Conservation (phyloP, 1,140 invertebrate genomes). For the Colletes gigas region DNA sequence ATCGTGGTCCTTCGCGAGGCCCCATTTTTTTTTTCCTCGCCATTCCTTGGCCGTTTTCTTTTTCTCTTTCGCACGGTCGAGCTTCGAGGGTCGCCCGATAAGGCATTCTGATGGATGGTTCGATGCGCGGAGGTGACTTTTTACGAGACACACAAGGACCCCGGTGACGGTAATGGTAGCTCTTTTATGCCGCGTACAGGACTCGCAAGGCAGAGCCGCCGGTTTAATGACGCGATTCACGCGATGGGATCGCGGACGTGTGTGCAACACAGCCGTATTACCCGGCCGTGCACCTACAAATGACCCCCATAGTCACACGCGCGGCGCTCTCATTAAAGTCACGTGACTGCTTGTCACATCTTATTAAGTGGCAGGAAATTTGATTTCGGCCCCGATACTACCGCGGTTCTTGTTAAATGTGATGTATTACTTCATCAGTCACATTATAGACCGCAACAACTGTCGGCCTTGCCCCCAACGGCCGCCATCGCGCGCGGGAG, state of each 20-base stretch:
- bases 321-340: constrained; percentile 64
- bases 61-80: neutral
- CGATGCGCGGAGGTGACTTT: constrained; percentile 40
- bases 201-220: constrained; percentile 17
- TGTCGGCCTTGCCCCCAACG: neutral
- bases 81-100: neutral
- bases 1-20: neutral
- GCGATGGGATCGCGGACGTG: constrained; percentile 44
- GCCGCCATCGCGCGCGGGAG: too few relatives aligned
- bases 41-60: neutral
- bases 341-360: constrained; percentile 74
- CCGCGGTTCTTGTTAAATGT: constrained; percentile 66
- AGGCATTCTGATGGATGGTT: constrained; percentile 31
- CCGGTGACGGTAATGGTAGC: constrained; percentile 16
- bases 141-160: constrained; percentile 33
- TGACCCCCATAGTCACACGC: constrained; percentile 49
- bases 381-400: constrained; percentile 68
- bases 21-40: too few relatives aligned
- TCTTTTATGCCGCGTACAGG: constrained; percentile 32
- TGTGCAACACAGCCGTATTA: constrained; percentile 40
- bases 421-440: constrained; percentile 68
- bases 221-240: constrained; percentile 66
- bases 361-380: constrained; percentile 74
- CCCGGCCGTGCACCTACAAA: constrained; percentile 37
- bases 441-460: constrained; percentile 47